Evolutionary conservation across 2,888 invertebrate species (phyloP).

Genomic region (Cepaea hortensis): DNA sequence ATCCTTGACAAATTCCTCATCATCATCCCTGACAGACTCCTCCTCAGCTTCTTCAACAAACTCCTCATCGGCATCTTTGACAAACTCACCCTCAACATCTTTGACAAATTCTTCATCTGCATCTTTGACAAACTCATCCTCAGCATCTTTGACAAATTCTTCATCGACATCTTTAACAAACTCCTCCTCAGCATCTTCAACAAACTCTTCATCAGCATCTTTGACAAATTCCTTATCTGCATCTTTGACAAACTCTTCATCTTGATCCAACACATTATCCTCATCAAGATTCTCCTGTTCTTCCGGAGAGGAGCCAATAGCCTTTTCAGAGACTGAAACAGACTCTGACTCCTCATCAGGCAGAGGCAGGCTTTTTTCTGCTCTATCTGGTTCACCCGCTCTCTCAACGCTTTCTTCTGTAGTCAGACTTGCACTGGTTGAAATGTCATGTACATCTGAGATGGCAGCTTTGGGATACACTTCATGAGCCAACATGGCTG

Average conservation of each 20-base stretch:
- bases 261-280: slow-evolving; percentile 25
- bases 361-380: slow-evolving; percentile 4
- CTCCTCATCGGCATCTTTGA: slow-evolving; percentile 38
- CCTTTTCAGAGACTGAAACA: slow-evolving; percentile 42
- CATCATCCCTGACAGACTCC: slow-evolving; percentile 9
- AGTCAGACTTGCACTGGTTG: not conserved
- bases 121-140: slow-evolving; percentile 29
- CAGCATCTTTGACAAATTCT: slow-evolving; percentile 29
- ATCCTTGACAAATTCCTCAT: slow-evolving; percentile 18
- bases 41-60: slow-evolving; percentile 51
- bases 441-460: slow-evolving; percentile 16
- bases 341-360: slow-evolving; percentile 37
- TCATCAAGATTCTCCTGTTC: slow-evolving; percentile 47
- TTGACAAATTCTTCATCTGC: slow-evolving; percentile 42
- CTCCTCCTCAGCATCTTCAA: slow-evolving; percentile 28
- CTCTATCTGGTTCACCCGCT: slow-evolving; percentile 31
- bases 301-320: slow-evolving; percentile 40
- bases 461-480: not conserved
- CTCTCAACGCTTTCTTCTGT: slow-evolving; percentile 35
- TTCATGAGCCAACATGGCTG: not conserved
- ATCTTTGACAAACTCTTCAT: slow-evolving; percentile 36
- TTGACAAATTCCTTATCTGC: slow-evolving; percentile 18
- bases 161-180: slow-evolving; percentile 1
- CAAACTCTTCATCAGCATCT: slow-evolving; percentile 31
- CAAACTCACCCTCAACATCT: slow-evolving; percentile 47